Percentiles rank a stretch among this genome's conserved stretches.
Evolutionary conservation across 2,888 invertebrate genomes (phyloP).

Genomic region (Anaspis maculata): DNA sequence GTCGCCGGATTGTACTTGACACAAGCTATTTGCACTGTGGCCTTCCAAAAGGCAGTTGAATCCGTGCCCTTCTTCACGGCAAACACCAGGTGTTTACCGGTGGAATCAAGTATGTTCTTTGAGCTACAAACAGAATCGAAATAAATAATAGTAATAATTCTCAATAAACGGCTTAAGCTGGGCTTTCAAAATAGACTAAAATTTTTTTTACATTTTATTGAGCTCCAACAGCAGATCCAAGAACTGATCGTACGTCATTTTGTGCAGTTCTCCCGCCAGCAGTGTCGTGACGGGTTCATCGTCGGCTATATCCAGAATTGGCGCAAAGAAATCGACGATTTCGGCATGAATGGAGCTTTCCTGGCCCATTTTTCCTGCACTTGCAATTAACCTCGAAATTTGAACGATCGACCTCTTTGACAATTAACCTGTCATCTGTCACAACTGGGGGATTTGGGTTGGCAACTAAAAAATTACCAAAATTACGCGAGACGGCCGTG

Average conservation of each 20-base stretch:
- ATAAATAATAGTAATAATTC: too few species aligned
- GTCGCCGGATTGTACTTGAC: constrained; percentile 50
- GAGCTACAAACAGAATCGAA: constrained; percentile 41
- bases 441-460: too few species aligned
- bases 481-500: too few species aligned
- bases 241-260: constrained; percentile 51
- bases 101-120: constrained; percentile 50
- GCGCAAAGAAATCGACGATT: constrained; percentile 25
- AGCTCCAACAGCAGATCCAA: constrained; percentile 49
- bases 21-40: constrained; percentile 57
- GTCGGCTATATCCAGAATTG: constrained; percentile 23
- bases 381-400: too few species aligned
- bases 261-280: constrained; percentile 32
- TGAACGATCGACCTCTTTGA: too few species aligned
- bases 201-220: constrained; percentile 50
- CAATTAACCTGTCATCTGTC: too few species aligned
- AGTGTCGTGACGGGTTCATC: constrained; percentile 30
- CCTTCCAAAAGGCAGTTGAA: constrained; percentile 58
- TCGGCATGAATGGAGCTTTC: constrained; percentile 24
- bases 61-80: constrained; percentile 57
- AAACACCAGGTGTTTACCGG: constrained; percentile 57
- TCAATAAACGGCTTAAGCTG: too few species aligned
- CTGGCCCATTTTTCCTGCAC: constrained; percentile 8
- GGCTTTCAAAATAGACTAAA: neutral
- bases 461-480: too few species aligned